Percentiles rank a stretch among this genome's conserved stretches.
Conservation (phyloP, 2,888 invertebrate genomes). For the Microdon myrmicae region DNA sequence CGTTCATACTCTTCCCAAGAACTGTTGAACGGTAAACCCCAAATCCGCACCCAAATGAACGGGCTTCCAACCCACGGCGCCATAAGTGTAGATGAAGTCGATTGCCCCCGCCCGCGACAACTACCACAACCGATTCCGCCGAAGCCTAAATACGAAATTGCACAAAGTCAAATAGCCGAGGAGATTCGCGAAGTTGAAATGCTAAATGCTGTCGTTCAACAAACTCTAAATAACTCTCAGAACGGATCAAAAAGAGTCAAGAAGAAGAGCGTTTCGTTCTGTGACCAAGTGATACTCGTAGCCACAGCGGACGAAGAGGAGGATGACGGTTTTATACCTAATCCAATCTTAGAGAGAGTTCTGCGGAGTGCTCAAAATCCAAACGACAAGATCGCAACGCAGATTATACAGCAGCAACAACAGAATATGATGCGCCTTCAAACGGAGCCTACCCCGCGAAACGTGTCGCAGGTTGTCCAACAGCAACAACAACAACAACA, state of each 20-base stretch:
- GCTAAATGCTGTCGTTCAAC: slow-evolving; percentile 69
- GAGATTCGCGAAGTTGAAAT: slow-evolving; percentile 71
- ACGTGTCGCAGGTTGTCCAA: slow-evolving; percentile 54
- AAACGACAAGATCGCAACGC: slow-evolving; percentile 64
- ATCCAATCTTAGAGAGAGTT: slow-evolving; percentile 88
- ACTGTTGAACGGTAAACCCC: slow-evolving; percentile 57
- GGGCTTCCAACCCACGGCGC: slow-evolving; percentile 59
- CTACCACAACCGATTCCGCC: slow-evolving; percentile 57
- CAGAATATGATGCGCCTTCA: slow-evolving; percentile 69
- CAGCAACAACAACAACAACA: slow-evolving; percentile 44
- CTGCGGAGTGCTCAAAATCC: slow-evolving; percentile 82
- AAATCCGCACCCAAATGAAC: slow-evolving; percentile 68
- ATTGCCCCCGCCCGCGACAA: slow-evolving; percentile 57
- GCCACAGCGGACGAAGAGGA: slow-evolving; percentile 93
- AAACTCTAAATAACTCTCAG: slow-evolving; percentile 69
- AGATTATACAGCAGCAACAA: slow-evolving; percentile 70
- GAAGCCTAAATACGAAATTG: slow-evolving; percentile 65
- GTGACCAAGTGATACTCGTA: slow-evolving; percentile 91
- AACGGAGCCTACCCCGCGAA: slow-evolving; percentile 63
- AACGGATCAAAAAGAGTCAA: slow-evolving; percentile 73
- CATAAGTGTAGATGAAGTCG: slow-evolving; percentile 62
- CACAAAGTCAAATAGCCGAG: slow-evolving; percentile 69
- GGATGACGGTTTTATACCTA: slow-evolving; percentile 89
- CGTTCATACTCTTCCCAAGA: slow-evolving; percentile 65
- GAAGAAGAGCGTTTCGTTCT: slow-evolving; percentile 95